Percentiles rank a stretch among this genome's conserved stretches.
Conservation (phyloP, 35 echinoderm and acorn worm species). For the Anneissia japonica region DNA sequence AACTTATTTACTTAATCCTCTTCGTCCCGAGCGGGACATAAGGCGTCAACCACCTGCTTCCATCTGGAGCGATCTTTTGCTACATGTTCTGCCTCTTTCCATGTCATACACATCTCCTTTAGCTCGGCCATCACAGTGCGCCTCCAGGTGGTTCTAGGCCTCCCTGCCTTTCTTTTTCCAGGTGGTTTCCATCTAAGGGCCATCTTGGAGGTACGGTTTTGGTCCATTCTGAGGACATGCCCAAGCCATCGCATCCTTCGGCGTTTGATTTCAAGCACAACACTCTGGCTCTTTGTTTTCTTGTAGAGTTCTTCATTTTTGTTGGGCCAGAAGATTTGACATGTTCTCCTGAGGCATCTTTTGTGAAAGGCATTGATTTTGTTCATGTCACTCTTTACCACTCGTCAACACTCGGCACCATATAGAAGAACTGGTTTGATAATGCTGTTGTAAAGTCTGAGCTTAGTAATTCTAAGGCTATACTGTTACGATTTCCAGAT, state of each 20-base stretch:
- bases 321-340: not conserved
- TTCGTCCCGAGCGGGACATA: slow-evolving; percentile 3
- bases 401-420: not conserved
- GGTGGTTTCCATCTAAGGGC: not conserved
- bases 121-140: slow-evolving; percentile 21
- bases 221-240: not conserved
- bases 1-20: not conserved
- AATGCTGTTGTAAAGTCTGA: not conserved
- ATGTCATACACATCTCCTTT: slow-evolving; percentile 1
- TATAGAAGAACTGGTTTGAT: not conserved
- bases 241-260: not conserved
- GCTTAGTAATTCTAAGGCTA: not conserved
- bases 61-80: not conserved
- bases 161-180: not conserved
- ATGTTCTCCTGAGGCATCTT: not conserved
- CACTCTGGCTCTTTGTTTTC: too few species aligned
- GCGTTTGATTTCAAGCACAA: too few species aligned
- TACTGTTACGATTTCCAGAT: too few species aligned
- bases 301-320: too few species aligned
- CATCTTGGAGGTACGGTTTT: not conserved
- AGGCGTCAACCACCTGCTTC: not conserved
- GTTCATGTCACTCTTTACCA: not conserved
- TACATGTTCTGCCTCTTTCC: not conserved
- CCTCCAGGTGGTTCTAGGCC: slow-evolving; percentile 8
- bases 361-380: not conserved